Evolutionary conservation across 1,140 invertebrate genomes (phyloP).

Genomic region (Drosophila asahinai): DNA sequence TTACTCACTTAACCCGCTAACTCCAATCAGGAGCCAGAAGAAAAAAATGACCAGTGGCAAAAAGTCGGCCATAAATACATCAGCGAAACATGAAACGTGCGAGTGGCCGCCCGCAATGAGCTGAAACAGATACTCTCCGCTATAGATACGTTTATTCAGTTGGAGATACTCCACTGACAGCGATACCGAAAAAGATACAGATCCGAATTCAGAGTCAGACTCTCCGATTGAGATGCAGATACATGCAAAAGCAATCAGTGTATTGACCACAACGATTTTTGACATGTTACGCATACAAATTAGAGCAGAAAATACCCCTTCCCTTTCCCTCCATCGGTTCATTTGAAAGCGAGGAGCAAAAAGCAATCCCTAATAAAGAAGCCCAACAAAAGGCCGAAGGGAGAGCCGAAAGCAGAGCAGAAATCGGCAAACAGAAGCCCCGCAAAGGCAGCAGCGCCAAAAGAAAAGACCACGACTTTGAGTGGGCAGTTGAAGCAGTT

Average conservation of each 20-base stretch:
- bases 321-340: constrained; percentile 8
- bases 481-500: constrained; percentile 40
- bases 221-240: constrained; percentile 38
- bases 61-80: constrained; percentile 50
- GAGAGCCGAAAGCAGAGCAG: constrained; percentile 31
- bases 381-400: constrained; percentile 55
- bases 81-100: constrained; percentile 54
- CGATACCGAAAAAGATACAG: constrained; percentile 32
- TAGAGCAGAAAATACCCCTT: constrained; percentile 53
- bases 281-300: constrained; percentile 84
- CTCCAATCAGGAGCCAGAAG: constrained; percentile 23
- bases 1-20: constrained; percentile 28
- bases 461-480: constrained; percentile 26
- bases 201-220: constrained; percentile 14
- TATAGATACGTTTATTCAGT: constrained; percentile 33
- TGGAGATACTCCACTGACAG: constrained; percentile 30
- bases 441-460: constrained; percentile 9
- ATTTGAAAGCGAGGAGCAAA: constrained; percentile 41
- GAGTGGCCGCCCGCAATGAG: constrained; percentile 15
- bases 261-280: constrained; percentile 84
- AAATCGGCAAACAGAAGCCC: constrained; percentile 55
- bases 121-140: constrained; percentile 32
- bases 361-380: constrained; percentile 61
- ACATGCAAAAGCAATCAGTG: constrained; percentile 84
- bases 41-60: constrained; percentile 25